Evolutionary conservation across 2,888 invertebrate species (phyloP), one percentile per base, ranked within the genome.

Genomic region (Cosmorhoe ocellata): DNA sequence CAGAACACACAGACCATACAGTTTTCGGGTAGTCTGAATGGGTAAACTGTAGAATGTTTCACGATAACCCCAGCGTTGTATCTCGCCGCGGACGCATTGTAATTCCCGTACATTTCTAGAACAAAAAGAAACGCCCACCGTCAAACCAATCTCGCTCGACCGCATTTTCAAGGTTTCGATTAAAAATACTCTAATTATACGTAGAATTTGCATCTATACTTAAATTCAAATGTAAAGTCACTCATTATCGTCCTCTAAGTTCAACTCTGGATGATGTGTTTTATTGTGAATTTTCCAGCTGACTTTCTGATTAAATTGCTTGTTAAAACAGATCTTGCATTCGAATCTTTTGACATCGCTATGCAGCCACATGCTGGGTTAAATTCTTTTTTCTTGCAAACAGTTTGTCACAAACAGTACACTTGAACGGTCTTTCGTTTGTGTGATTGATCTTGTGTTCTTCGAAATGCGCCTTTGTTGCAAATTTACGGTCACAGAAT

Each of bases 361-460:
- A 6, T 24, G 24, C 7, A 24, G 4, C 24, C 86, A 86, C 79
- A 85, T 90, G 90, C 50, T 88, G 86, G 0, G 65, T 66, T 18
- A 90, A 64, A 62, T 84, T 85, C 64, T 86, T 86, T 60, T 84
- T 84, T 6, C 84, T 70, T 0, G 87, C 75, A 56, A 87, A 89
- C 0, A 78, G 71, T 62, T 88, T 89, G 0, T 79, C 68, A 51
- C 92, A 92, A 0, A 89, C 79, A 0, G 84, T 79, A 59, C 92
- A 92, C 0, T 83, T 79, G 31, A 83, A 90, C 0, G 83, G 66
- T 43, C 88, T 91, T 49, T 91, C 91, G 57, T 88, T 85, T 3
- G 91, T 91, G 57, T 92, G 92, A 0, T 86, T 84, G 2, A 91
- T 87, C 41, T 81, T 80, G 53, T 92, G 92, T 9, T 91, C 83